Conservation (phyloP, 2,113 vertebrate genomes). For the Phyllopteryx taeniolatus region DNA sequence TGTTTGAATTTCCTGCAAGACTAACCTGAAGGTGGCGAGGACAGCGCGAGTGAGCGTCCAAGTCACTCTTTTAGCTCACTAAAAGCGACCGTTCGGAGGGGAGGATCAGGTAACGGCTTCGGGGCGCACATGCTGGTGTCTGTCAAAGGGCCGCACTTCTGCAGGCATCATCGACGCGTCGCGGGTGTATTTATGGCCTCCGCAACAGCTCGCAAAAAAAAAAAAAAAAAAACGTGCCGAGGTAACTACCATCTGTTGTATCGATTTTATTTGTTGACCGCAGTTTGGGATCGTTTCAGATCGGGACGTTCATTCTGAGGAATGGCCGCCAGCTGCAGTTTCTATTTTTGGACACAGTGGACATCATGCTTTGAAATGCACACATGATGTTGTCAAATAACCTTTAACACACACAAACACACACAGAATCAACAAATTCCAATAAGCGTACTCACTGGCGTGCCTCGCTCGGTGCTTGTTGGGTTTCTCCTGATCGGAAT, state of each 20-base stretch:
- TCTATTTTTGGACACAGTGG: constrained; percentile 52
- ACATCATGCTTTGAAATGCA: constrained; percentile 39
- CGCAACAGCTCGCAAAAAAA: constrained; percentile 14
- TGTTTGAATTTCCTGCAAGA: constrained; percentile 23
- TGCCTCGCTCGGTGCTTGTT: constrained; percentile 90
- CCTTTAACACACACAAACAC: background rate
- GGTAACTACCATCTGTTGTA: background rate
- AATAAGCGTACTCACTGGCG: constrained; percentile 83
- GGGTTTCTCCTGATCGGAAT: constrained; percentile 80
- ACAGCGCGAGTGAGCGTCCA: constrained; percentile 66
- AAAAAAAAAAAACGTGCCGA: background rate
- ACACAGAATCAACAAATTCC: background rate
- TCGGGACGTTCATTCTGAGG: constrained; percentile 32
- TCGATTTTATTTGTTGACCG: background rate
- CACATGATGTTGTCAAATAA: constrained; percentile 28
- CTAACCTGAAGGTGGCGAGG: constrained; percentile 75
- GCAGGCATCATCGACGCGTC: constrained; percentile 81
- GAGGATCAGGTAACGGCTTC: constrained; percentile 84
- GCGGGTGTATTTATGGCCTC: constrained; percentile 68
- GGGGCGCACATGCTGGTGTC: constrained; percentile 88
- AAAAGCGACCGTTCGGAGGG: constrained; percentile 75
- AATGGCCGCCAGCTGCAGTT: constrained; percentile 26
- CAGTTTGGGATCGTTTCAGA: constrained; percentile 22
- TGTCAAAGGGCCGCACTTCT: constrained; percentile 83
- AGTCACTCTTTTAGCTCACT: constrained; percentile 77